These are phyloP conservation scores for Pristiophorus japonicus DNA, from an alignment of 2,113 vertebrate species.

Conservation along the genomic window DNA sequence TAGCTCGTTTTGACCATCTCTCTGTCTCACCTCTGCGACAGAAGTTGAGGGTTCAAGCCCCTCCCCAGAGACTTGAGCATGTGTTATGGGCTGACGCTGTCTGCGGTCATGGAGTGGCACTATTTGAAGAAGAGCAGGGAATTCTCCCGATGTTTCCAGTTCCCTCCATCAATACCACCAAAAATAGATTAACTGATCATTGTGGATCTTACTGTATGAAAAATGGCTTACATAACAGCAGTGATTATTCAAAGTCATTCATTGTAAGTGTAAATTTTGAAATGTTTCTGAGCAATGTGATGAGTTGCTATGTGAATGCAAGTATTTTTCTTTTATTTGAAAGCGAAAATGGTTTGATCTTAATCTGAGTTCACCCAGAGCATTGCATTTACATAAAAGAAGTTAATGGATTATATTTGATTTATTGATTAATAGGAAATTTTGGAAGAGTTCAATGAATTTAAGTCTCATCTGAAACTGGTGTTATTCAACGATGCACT, in stretches of 20 bases:
- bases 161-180: background rate
- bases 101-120: background rate
- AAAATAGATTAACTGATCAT: background rate
- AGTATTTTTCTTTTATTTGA: background rate
- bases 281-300: background rate
- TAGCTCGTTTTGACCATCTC: background rate
- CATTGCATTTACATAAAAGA: background rate
- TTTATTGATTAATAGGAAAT: slow-evolving; percentile 66
- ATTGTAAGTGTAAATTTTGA: background rate
- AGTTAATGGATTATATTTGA: background rate
- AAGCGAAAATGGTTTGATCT: background rate
- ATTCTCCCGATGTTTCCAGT: background rate
- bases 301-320: background rate
- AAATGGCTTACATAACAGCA: background rate
- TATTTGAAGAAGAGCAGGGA: too few species aligned
- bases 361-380: background rate
- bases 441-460: slow-evolving; percentile 88
- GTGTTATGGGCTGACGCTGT: background rate
- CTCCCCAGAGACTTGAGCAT: too few species aligned
- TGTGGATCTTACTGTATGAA: background rate
- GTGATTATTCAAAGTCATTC: background rate
- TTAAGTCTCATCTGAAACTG: slow-evolving; percentile 72
- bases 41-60: background rate
- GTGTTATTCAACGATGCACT: slow-evolving; percentile 91
- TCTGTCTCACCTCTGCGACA: background rate